Base-by-base conservation (phyloP, 2,888 invertebrate genomes). In the Creontiades dilutus region DNA sequence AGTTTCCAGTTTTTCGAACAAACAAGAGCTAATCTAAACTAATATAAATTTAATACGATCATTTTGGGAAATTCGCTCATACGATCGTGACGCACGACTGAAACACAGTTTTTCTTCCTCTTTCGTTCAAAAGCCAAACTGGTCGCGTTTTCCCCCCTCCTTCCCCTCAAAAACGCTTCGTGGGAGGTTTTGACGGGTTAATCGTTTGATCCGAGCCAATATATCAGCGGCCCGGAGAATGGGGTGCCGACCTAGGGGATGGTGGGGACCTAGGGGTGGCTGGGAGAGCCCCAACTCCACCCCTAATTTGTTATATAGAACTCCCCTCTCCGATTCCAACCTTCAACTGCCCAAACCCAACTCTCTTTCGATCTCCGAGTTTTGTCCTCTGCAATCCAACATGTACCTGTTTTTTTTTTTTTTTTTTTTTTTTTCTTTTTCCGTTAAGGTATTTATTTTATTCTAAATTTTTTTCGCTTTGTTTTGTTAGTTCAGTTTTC, bases 301-400 rank as follows among this genome's bases (percentile, higher is more conserved):
- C 84, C 89, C 84, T 89, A 89, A 89, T 89, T 89, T 89, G 89
- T 89, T 89, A 89, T 89, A 84, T 89, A 75, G 89, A 89, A 85
- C 88, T 52, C 16, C 86, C 86, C 86, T 86, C 37, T 19, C 57
- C 85, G 28, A 82, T 68, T 19, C 57, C 28, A 85, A 81, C 52
- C 55, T 48, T 47, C 47, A 48, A 82, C 82, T 52, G 52, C 16
- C 55, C 81, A 47, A 52, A 27, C 47, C 78, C 78, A 78, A 78
- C 47, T 57, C 85, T 37, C 57, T 81, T 48, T 61, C 85, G 37
- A 85, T 61, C 57, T 37, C 55, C 27, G 61, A 57, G 57, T 85
- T 55, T 85, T 85, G 85, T 85, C 85, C 85, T 80, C 3, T 82
- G 52, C 82, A 82, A 52, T 82, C 52, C 82, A 52, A 82, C 82